Evolutionary conservation across 2,797 vertebrate species (phyloP).

Genomic region (Pseudopleuronectes americanus): DNA sequence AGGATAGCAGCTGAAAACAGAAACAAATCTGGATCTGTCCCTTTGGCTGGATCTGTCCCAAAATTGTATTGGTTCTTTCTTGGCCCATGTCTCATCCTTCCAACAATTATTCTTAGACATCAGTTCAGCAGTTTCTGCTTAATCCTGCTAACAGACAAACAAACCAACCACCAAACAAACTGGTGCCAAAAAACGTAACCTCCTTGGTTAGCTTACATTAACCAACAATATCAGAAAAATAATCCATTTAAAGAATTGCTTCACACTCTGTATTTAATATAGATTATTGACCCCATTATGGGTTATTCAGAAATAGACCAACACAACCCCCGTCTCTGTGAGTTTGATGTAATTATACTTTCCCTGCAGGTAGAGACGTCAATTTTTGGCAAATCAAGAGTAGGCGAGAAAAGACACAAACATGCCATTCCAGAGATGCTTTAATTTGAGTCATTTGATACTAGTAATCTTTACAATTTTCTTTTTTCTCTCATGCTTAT

Average conservation of each 20-base stretch:
- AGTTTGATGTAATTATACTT: conserved; percentile 73
- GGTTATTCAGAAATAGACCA: conserved; percentile 60
- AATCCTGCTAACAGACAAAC: too few relatives aligned
- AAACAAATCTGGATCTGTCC: too few relatives aligned
- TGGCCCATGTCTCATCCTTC: too few relatives aligned
- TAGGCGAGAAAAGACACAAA: conserved; percentile 31
- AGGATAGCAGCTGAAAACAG: neutral
- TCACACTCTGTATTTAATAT: conserved; percentile 57
- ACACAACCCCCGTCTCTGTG: conserved; percentile 28
- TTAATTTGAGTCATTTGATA: neutral
- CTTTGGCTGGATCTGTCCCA: too few relatives aligned
- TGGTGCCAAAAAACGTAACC: too few relatives aligned
- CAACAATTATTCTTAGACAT: too few relatives aligned
- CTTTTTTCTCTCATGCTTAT: conserved; percentile 2
- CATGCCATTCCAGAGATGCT: conserved; percentile 36
- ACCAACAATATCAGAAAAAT: too few relatives aligned
- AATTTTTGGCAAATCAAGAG: conserved; percentile 53
- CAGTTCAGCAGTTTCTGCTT: too few relatives aligned
- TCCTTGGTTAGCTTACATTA: neutral
- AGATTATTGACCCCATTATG: conserved; percentile 52
- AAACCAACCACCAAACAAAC: too few relatives aligned
- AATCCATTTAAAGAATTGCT: conserved; percentile 21
- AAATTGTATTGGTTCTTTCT: too few relatives aligned
- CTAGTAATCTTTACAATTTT: conserved; percentile 1
- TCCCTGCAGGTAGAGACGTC: conserved; percentile 33